Evolutionary conservation across 2,113 vertebrate species (phyloP).

Genomic region (Crotalus helleri): DNA sequence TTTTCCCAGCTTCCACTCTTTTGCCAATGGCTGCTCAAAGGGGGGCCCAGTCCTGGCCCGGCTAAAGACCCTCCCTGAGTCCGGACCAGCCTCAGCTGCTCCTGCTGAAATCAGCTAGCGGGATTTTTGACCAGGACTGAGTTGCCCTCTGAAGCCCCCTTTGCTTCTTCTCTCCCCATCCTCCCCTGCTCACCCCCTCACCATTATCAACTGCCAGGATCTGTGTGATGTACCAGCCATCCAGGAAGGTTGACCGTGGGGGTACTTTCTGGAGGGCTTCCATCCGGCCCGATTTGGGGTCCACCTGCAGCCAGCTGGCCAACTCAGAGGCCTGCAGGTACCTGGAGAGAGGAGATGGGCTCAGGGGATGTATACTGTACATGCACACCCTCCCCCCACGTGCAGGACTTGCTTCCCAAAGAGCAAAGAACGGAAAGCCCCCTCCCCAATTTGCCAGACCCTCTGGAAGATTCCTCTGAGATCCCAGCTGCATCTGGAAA

Average conservation of each 20-base stretch:
- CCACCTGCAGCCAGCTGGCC: slow-evolving; percentile 82
- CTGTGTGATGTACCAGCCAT: slow-evolving; percentile 79
- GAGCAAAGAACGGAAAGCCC: neutral
- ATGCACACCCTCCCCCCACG: rapidly evolving
- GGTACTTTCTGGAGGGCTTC: slow-evolving; percentile 75
- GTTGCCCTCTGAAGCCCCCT: neutral
- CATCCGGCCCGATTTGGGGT: slow-evolving; percentile 73
- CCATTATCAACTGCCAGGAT: slow-evolving; percentile 81
- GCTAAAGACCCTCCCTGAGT: neutral
- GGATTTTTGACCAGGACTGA: neutral
- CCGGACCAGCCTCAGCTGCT: neutral
- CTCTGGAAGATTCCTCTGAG: neutral
- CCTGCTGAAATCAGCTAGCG: neutral
- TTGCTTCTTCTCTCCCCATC: neutral
- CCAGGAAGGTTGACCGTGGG: slow-evolving; percentile 76
- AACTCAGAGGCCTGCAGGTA: slow-evolving; percentile 83
- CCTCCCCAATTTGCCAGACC: no score
- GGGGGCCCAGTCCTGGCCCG: neutral
- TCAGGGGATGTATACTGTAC: rapidly evolving
- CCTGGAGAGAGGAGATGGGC: slow-evolving; percentile 55
- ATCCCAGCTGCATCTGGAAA: neutral
- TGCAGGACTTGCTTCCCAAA: neutral
- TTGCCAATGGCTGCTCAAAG: neutral
- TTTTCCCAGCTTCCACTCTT: no score
- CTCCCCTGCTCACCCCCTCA: slow-evolving; percentile 55